Base-by-base conservation (phyloP, 2,888 invertebrate species). In the Allophyes oxyacanthae region DNA sequence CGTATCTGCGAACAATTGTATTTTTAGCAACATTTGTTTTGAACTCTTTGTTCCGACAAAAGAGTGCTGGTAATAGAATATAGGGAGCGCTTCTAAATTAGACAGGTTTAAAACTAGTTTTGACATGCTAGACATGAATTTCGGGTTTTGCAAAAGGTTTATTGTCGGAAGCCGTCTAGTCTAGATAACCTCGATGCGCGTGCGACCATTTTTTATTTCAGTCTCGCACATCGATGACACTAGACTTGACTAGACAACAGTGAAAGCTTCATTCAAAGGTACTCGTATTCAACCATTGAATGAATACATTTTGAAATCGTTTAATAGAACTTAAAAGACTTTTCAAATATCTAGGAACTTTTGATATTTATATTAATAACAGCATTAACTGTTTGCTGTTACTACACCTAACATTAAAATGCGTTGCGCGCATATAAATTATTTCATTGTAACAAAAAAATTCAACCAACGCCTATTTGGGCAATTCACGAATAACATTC, bases 91-190 rank as follows among this genome's bases (percentile, higher is more conserved):
- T 64, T 46, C 44, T n/a, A 71, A 48, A 51, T 30, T 37, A 11
- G 43, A 51, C 72, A 37, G 46, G 73, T 62, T 72, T 50, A 37
- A 68, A 20, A 72, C 73, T 68, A 54, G 73, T 72, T 72, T 42
- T 2, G 20, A 20, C 11, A 6, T 11, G 26, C 33, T 48, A 65
- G 57, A 36, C 45, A 25, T 13, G 25, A 43, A 30, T 49, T 67
- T 62, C 57, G 51, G 50, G 50, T 56, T 66, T 45, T 48, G 41
- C 53, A 45, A 45, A 64, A 50, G 37, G 48, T 62, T 55, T 57
- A 61, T 57, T 72, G 56, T 72, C 52, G n/a, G 25, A 9, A 30
- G 36, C 11, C 28, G 50, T 58, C 32, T 43, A 59, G 50, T 58
- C 32, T 43, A 59, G 69, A 70, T 63, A 68, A 51, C 46, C 49